A percentile compares a stretch with the other conserved stretches of the same genome.
phyloP scores from a whole-genome alignment of 2,797 vertebrate genomes.

The Ctenosaura bakeri region DNA sequence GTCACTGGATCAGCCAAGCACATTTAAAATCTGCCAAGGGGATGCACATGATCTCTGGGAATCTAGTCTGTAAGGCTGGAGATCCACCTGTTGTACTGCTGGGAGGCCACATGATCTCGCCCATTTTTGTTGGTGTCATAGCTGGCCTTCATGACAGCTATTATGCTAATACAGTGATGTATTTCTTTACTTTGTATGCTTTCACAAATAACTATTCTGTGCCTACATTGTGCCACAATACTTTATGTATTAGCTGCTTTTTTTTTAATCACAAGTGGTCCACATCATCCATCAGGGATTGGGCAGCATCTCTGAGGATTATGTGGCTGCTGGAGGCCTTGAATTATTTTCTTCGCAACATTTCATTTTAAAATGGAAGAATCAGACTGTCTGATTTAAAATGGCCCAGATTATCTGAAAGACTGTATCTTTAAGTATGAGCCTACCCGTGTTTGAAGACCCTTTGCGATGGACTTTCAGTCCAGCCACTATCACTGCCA shows the following conservation, averaged over 20 bases:
- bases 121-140: not conserved
- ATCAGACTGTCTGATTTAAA: no score
- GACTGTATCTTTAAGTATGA: no score
- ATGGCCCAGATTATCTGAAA: no score
- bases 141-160: not conserved
- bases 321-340: not conserved
- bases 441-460: no score
- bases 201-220: not conserved
- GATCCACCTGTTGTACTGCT: conserved; percentile 3
- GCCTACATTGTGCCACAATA: not conserved
- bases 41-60: conserved; percentile 23
- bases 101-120: not conserved
- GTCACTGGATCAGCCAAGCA: conserved; percentile 21
- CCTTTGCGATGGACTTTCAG: no score
- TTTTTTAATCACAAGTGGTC: not conserved
- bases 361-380: no score
- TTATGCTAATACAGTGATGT: not conserved
- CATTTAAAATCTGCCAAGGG: conserved; percentile 29
- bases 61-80: conserved; percentile 16
- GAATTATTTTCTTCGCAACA: not conserved
- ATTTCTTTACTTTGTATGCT: not conserved
- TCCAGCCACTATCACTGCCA: no score
- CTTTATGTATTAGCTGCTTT: not conserved
- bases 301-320: not conserved
- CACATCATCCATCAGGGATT: no score